phyloP scores from a whole-genome alignment of 2,113 vertebrate genomes.

The Electrona antarctica region DNA sequence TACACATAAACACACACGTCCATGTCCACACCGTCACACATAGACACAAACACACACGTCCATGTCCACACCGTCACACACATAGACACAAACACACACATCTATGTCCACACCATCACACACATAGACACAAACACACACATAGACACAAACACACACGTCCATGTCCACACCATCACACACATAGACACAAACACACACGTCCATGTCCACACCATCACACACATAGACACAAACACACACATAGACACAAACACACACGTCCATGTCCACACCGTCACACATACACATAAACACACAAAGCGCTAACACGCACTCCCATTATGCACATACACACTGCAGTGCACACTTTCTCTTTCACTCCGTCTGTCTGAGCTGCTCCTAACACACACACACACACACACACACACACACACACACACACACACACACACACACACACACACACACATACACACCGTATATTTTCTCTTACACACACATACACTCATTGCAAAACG shows the following conservation, averaged over 20 bases:
- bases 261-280: background rate
- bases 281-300: background rate
- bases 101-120: too few relatives aligned
- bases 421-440: constrained; percentile 12
- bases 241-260: too few relatives aligned
- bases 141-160: too few relatives aligned
- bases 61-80: too few relatives aligned
- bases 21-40: too few relatives aligned
- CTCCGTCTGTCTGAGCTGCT: too few relatives aligned
- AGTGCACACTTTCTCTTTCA: too few relatives aligned
- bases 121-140: background rate
- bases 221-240: too few relatives aligned
- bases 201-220: too few relatives aligned
- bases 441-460: constrained; percentile 3
- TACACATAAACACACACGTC: background rate
- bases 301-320: background rate
- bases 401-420: constrained; percentile 10
- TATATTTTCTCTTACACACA: background rate
- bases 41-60: too few relatives aligned
- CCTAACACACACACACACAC: background rate
- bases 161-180: too few relatives aligned
- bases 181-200: background rate
- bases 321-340: background rate
- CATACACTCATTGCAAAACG: background rate
- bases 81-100: background rate